Percentiles rank a stretch among this genome's conserved stretches.
These are phyloP conservation scores for Carabus problematicus DNA, from an alignment of 2,888 invertebrate species.

Conservation along the genomic window DNA sequence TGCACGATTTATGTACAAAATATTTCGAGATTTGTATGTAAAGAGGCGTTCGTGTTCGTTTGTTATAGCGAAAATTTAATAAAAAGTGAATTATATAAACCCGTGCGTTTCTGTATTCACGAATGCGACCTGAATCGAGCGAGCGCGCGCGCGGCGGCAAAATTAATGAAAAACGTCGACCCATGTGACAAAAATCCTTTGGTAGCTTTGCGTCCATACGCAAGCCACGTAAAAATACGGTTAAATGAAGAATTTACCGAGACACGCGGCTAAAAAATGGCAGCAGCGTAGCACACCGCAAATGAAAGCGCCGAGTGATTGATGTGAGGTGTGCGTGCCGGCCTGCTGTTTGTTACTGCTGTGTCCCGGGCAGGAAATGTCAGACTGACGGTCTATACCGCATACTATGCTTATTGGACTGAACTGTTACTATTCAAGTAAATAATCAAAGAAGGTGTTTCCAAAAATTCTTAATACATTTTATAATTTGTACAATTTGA, in stretches of 20 bases:
- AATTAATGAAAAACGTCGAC: conserved; percentile 42
- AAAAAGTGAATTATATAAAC: conserved; percentile 8
- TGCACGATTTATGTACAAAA: too few relatives aligned
- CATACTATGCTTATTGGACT: too few relatives aligned
- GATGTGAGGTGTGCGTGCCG: conserved; percentile 35
- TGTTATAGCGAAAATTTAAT: neutral
- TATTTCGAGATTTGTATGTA: too few relatives aligned
- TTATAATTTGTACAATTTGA: too few relatives aligned
- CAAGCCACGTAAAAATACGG: conserved; percentile 41
- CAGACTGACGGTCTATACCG: too few relatives aligned
- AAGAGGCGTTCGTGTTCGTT: too few relatives aligned
- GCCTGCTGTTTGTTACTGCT: conserved; percentile 4
- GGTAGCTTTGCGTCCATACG: conserved; percentile 31
- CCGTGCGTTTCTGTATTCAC: conserved; percentile 29
- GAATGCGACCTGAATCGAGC: conserved; percentile 18
- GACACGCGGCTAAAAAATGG: conserved; percentile 40
- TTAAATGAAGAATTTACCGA: conserved; percentile 43
- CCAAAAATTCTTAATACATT: too few relatives aligned
- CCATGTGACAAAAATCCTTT: conserved; percentile 42
- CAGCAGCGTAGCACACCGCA: conserved; percentile 35
- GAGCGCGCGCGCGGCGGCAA: conserved; percentile 12
- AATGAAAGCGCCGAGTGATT: conserved; percentile 41
- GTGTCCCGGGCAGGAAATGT: too few relatives aligned
- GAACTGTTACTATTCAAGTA: too few relatives aligned
- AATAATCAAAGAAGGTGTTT: too few relatives aligned